Conservation (phyloP, 2,113 vertebrate species). For the Gymnobelideus leadbeateri region DNA sequence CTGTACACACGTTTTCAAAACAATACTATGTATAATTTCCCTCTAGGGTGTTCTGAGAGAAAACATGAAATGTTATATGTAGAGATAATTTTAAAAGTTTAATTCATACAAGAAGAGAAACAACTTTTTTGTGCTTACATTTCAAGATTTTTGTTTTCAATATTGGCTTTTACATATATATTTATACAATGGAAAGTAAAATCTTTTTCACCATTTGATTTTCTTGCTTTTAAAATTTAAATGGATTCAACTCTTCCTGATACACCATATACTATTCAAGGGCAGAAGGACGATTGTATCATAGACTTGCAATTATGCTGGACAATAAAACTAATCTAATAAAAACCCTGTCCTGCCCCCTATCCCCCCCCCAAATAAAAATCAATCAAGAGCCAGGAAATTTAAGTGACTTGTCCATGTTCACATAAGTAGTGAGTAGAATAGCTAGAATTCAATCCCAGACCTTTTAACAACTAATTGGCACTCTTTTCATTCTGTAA, state of each 20-base stretch:
- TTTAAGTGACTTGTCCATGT: neutral
- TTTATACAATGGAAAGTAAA: neutral
- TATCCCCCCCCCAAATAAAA: neutral
- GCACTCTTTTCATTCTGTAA: neutral
- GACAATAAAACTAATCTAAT: neutral
- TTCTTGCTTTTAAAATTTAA: conserved; percentile 45
- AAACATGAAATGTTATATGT: conserved; percentile 45
- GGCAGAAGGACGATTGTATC: neutral
- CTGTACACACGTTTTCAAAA: conserved; percentile 58
- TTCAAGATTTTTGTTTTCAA: conserved; percentile 34
- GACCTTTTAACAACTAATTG: neutral
- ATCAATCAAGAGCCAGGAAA: neutral
- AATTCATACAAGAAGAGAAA: conserved; percentile 20
- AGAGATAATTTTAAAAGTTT: conserved; percentile 52
- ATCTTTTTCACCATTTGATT: conserved; percentile 20
- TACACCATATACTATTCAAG: neutral
- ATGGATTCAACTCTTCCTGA: conserved; percentile 3
- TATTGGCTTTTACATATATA: neutral
- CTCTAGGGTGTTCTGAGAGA: conserved; percentile 50
- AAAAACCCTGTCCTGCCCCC: neutral
- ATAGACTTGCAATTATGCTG: neutral
- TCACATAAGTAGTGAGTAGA: neutral
- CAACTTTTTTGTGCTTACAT: neutral
- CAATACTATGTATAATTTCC: conserved; percentile 58
- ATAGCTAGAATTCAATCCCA: conserved; percentile 7